These are phyloP conservation scores for Cerastis leucographa DNA, from an alignment of 2,888 invertebrate genomes.

Conservation along the genomic window DNA sequence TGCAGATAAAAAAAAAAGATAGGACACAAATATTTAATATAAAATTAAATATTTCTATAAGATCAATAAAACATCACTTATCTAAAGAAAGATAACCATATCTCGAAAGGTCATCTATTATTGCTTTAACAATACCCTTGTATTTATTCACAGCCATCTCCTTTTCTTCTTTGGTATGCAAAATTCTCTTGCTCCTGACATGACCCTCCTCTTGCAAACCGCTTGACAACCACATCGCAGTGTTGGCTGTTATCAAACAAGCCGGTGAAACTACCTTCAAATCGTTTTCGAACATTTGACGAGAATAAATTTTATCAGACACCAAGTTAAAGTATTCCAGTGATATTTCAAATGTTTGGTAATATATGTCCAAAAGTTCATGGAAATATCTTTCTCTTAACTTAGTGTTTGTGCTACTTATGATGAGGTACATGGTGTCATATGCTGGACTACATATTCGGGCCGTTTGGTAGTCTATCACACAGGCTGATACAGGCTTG, in stretches of 20 bases:
- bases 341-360: slow-evolving; percentile 73
- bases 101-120: slow-evolving; percentile 80
- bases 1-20: too few species aligned
- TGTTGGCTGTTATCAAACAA: slow-evolving; percentile 84
- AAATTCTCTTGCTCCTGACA: slow-evolving; percentile 81
- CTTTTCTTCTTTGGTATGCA: slow-evolving; percentile 74
- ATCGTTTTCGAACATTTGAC: slow-evolving; percentile 77
- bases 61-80: slow-evolving; percentile 12
- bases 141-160: slow-evolving; percentile 75
- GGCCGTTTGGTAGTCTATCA: slow-evolving; percentile 86
- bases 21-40: neutral
- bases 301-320: slow-evolving; percentile 73
- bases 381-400: slow-evolving; percentile 73
- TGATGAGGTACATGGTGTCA: slow-evolving; percentile 82
- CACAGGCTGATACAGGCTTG: slow-evolving; percentile 78
- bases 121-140: slow-evolving; percentile 75
- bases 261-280: slow-evolving; percentile 80
- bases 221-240: slow-evolving; percentile 83
- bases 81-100: slow-evolving; percentile 72
- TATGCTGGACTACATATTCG: slow-evolving; percentile 82
- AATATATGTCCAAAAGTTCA: slow-evolving; percentile 78
- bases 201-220: slow-evolving; percentile 86
- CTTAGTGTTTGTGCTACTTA: slow-evolving; percentile 78
- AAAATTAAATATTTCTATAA: neutral
- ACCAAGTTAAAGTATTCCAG: slow-evolving; percentile 70